Conservation (phyloP, 2,888 invertebrate species). For the Macrosoma leucophasiata region DNA sequence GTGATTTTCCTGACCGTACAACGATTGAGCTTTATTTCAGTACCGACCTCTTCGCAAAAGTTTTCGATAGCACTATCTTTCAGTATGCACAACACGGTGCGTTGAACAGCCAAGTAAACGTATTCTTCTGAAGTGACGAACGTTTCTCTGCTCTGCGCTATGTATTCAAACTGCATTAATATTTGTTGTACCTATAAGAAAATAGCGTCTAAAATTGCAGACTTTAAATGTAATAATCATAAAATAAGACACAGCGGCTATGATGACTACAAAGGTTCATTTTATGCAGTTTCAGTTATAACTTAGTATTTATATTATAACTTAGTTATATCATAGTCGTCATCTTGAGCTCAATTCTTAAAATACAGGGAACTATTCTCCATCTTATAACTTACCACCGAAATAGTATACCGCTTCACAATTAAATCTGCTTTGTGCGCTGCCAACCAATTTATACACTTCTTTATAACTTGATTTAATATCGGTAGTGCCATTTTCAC, state of each 20-base stretch:
- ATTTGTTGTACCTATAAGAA: constrained; percentile 54
- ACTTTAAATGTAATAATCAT: constrained; percentile 4
- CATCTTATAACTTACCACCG: constrained; percentile 51
- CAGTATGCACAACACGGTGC: constrained; percentile 42
- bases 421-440: constrained; percentile 45
- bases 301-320: too few species aligned
- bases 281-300: too few species aligned
- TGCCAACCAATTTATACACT: constrained; percentile 49
- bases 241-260: too few species aligned
- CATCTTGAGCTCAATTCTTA: too few species aligned
- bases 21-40: too few species aligned
- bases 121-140: constrained; percentile 48
- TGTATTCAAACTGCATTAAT: constrained; percentile 54
- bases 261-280: too few species aligned
- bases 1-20: too few species aligned
- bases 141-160: constrained; percentile 34
- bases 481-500: constrained; percentile 43
- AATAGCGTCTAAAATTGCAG: constrained; percentile 1
- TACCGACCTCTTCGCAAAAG: constrained; percentile 49
- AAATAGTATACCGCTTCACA: constrained; percentile 41
- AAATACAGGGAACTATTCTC: too few species aligned
- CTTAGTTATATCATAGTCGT: too few species aligned
- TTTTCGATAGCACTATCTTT: constrained; percentile 45
- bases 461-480: constrained; percentile 42
- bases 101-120: constrained; percentile 47